Base-by-base conservation (phyloP, 2,888 invertebrate species). In the Lasioglossum malachurum region DNA sequence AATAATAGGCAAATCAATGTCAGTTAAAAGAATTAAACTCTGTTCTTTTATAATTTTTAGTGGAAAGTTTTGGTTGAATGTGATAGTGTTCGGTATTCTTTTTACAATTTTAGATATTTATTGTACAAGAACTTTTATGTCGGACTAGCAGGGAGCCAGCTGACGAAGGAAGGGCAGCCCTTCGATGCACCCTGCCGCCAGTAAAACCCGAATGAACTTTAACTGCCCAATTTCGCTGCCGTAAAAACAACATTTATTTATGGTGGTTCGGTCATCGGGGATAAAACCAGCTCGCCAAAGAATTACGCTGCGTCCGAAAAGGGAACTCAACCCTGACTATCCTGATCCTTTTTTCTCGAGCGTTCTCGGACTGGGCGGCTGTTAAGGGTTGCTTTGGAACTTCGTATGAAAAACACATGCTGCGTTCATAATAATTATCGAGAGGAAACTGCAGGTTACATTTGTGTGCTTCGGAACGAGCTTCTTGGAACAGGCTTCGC, bases 231-330 rank as follows among this genome's bases (percentile, higher is more conserved):
- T 95, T 95, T 95, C 93, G 94, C 94, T 94, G 94, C 93, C 93
- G 94, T 95, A 95, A 95, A 94, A 95, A 94, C 94, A 94, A 94
- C 94, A 94, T 95, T 95, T 95, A 94, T 95, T 95, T 94, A 95
- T 93, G 94, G 93, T 93, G 90, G 93, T 93, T 94, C 92, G 93
- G 53, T 78, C 93, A 91, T 92, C 93, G 92, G 89, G 90, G 92
- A 91, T 90, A 92, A 93, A 93, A 87, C 89, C 90, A 91, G 92
- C 90, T 91, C 92, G 88, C 89, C 90, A 92, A 92, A 93, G 92
- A 93, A 94, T 94, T 94, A 94, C 93, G 91, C 92, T 86, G 90
- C n/a, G n/a, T 87, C 86, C 85, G 89, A 91, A 93, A 60, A 92
- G 91, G 12, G 88, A 89, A 91, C 91, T 92, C 93, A 92, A 92